Percentiles rank a stretch among this genome's conserved stretches.
phyloP scores from a whole-genome alignment of 2,113 vertebrate species.

The Silurus meridionalis region DNA sequence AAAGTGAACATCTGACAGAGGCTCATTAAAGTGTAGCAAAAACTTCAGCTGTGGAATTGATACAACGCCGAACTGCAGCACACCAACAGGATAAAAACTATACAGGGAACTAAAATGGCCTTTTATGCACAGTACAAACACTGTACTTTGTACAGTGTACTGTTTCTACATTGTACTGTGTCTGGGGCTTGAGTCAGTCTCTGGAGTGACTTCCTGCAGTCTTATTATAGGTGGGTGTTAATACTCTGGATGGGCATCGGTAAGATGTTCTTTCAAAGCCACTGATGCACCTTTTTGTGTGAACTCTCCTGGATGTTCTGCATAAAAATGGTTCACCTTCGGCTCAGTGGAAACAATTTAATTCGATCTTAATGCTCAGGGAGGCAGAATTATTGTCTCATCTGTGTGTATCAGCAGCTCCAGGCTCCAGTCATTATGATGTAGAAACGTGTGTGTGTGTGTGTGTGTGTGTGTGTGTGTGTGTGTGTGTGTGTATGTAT shows the following conservation, averaged over 20 bases:
- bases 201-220: not conserved
- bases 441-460: too few relatives aligned
- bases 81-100: not conserved
- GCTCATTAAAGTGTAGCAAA: not conserved
- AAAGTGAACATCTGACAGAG: not conserved
- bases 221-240: not conserved
- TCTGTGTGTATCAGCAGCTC: not conserved
- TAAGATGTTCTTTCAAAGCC: not conserved
- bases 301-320: not conserved
- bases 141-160: too few relatives aligned
- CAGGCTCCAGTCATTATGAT: not conserved
- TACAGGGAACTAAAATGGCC: not conserved
- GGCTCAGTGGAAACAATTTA: slow-evolving; percentile 1
- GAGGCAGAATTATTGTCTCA: not conserved
- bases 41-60: not conserved
- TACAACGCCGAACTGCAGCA: not conserved
- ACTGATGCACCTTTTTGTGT: not conserved
- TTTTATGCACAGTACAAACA: not conserved
- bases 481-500: too few relatives aligned
- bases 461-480: too few relatives aligned
- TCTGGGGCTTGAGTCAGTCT: not conserved
- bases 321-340: not conserved
- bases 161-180: too few relatives aligned
- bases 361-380: not conserved
- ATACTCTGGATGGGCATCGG: not conserved